Conservation (phyloP, 2,888 invertebrate genomes). For the Nomada flava region DNA sequence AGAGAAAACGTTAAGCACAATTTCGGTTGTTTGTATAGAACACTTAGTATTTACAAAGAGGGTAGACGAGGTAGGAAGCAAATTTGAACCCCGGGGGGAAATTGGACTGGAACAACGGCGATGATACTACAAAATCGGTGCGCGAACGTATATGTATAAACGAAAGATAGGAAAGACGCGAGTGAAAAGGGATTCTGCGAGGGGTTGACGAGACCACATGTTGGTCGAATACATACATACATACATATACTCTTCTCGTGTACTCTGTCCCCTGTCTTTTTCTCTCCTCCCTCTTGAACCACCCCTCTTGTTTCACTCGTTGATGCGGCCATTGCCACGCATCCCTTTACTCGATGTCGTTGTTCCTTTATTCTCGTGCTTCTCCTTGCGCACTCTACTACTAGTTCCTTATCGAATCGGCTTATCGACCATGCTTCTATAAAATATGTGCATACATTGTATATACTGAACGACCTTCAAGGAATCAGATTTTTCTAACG, state of each 20-base stretch:
- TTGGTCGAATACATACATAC: constrained; percentile 69
- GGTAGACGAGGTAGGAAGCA: constrained; percentile 69
- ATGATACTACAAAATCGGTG: constrained; percentile 56
- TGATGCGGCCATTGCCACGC: background rate
- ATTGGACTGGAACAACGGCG: constrained; percentile 38
- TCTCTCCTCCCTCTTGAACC: background rate
- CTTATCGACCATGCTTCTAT: background rate
- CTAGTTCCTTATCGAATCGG: constrained; percentile 5
- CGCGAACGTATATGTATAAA: constrained; percentile 31
- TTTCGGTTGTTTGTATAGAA: constrained; percentile 79
- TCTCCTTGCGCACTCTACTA: background rate
- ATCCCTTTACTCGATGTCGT: background rate
- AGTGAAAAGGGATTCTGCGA: constrained; percentile 60
- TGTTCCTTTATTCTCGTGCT: background rate
- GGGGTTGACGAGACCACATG: constrained; percentile 79
- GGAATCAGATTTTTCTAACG: constrained; percentile 70
- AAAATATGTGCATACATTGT: constrained; percentile 65
- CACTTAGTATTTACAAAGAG: constrained; percentile 82
- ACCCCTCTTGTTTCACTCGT: constrained; percentile 12
- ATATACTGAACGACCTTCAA: background rate
- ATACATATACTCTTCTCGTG: constrained; percentile 35
- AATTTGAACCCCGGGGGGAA: constrained; percentile 53
- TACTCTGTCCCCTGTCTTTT: constrained; percentile 13
- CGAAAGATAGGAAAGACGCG: constrained; percentile 33
- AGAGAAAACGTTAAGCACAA: constrained; percentile 77